Percentiles rank a stretch among this genome's conserved stretches.
These are phyloP conservation scores for Cavia aperea DNA, from an alignment of 2,113 vertebrate species.

Conservation along the genomic window DNA sequence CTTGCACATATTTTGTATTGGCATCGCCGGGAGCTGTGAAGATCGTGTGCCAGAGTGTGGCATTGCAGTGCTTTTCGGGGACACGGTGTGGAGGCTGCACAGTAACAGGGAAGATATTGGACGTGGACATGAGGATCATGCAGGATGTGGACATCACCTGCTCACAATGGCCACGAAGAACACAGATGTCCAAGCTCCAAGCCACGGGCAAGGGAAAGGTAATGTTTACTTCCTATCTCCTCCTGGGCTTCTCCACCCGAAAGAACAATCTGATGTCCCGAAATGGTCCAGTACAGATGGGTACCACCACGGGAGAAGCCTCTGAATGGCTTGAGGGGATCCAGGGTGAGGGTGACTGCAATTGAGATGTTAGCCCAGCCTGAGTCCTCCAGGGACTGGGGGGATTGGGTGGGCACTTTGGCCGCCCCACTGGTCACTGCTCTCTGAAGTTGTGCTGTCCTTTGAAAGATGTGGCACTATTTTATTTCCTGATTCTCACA, in stretches of 20 bases:
- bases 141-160: conserved; percentile 95
- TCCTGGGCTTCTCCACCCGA: conserved; percentile 94
- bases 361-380: conserved; percentile 94
- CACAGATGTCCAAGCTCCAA: conserved; percentile 93
- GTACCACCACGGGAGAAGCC: conserved; percentile 96
- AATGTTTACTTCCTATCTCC: conserved; percentile 94
- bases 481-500: conserved; percentile 98
- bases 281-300: conserved; percentile 89
- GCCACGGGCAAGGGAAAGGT: conserved; percentile 92
- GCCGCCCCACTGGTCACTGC: conserved; percentile 87
- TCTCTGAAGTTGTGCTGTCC: conserved; percentile 88
- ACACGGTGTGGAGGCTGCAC: conserved; percentile 93
- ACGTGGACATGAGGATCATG: conserved; percentile 91
- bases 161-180: conserved; percentile 93
- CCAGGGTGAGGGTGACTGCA: conserved; percentile 92
- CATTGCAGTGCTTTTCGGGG: conserved; percentile 94
- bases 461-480: conserved; percentile 94
- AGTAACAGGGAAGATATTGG: conserved; percentile 91
- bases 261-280: conserved; percentile 94
- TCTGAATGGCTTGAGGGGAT: conserved; percentile 89
- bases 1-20: conserved; percentile 93
- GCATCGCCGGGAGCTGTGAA: conserved; percentile 94
- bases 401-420: conserved; percentile 86
- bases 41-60: conserved; percentile 95
- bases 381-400: conserved; percentile 87